Evolutionary conservation across 2,888 invertebrate genomes (phyloP), one percentile per base, ranked within the genome.

Genomic region (Orthonychiurus folsomi): DNA sequence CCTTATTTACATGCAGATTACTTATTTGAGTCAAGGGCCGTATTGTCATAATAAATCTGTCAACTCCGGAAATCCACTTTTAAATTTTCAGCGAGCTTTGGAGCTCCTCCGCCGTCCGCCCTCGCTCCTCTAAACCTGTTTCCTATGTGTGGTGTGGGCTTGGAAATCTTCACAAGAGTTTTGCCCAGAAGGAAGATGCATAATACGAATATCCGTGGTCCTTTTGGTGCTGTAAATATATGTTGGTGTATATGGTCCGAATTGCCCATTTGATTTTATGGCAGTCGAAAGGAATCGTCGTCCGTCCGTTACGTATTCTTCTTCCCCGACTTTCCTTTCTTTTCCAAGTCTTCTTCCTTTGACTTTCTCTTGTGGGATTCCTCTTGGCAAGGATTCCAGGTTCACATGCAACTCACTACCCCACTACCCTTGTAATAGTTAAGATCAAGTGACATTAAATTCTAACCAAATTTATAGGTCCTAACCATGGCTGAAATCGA

Each of bases 351-450:
- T n/a, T n/a, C n/a, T 37, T 37, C 37, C 15, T 37, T 15, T 37
- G 37, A 37, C 37, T 37, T 37, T 37, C 37, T 37, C 37, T 37
- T 37, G 37, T 37, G 37, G 37, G 37, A 37, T 37, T 37, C 37
- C 37, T 37, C 37, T 37, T 37, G 9, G 5, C 37, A 9, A 5
- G 15, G 37, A n/a, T n/a, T n/a, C n/a, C n/a, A n/a, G n/a, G n/a
- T n/a, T n/a, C n/a, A n/a, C n/a, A n/a, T n/a, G n/a, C n/a, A n/a
- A 37, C 37, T 37, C 9, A 37, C 37, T 37, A 37, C 37, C 9
- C 37, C 15, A 15, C 37, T 15, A 37, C 9, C 15, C 5, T 15
- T 37, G 37, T 5, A 5, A 5, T 15, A 37, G 37, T 37, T 37
- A 37, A 37, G 37, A 37, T 37, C 37, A 37, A 37, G 37, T 9